phyloP scores from a whole-genome alignment of 2,888 invertebrate genomes.

The Drosophila melanosoma region DNA sequence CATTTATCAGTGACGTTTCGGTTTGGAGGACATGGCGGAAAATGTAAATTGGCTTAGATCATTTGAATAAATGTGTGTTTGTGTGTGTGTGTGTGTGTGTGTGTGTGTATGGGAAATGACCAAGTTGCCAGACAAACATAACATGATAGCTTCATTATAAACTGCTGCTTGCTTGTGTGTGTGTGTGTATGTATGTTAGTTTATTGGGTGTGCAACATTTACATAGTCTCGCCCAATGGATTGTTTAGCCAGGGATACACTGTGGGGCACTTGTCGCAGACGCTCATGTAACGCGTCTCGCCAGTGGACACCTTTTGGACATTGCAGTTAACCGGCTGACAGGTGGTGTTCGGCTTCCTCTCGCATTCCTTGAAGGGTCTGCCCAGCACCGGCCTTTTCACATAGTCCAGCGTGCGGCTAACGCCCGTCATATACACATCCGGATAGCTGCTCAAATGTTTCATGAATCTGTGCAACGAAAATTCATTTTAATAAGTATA shows the following conservation, averaged over 20 bases:
- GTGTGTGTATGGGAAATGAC: slow-evolving; percentile 8
- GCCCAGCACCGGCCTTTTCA: slow-evolving; percentile 79
- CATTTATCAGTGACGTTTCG: slow-evolving; percentile 82
- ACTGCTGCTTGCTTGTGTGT: slow-evolving; percentile 30
- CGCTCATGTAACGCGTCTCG: slow-evolving; percentile 85
- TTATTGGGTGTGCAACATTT: slow-evolving; percentile 51
- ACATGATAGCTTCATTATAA: slow-evolving; percentile 54
- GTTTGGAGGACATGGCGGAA: slow-evolving; percentile 64
- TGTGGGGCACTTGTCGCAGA: slow-evolving; percentile 86
- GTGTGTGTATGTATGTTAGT: slow-evolving; percentile 40
- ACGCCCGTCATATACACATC: slow-evolving; percentile 87
- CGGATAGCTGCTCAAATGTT: slow-evolving; percentile 85
- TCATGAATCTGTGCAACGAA: slow-evolving; percentile 86
- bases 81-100: background rate
- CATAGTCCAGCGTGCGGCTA: slow-evolving; percentile 80
- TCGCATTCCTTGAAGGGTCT: slow-evolving; percentile 81
- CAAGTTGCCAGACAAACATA: slow-evolving; percentile 25
- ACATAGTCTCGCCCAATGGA: slow-evolving; percentile 84
- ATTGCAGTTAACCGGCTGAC: slow-evolving; percentile 77
- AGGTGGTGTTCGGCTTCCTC: slow-evolving; percentile 62
- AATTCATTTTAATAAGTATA: slow-evolving; percentile 48
- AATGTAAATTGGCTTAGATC: slow-evolving; percentile 63
- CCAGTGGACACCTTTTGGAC: slow-evolving; percentile 74
- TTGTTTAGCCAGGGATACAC: slow-evolving; percentile 87
- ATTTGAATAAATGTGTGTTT: slow-evolving; percentile 11